A percentile compares a stretch with the other conserved stretches of the same genome.
Conservation (phyloP, 2,888 invertebrate genomes). For the Pterobdella sp. region DNA sequence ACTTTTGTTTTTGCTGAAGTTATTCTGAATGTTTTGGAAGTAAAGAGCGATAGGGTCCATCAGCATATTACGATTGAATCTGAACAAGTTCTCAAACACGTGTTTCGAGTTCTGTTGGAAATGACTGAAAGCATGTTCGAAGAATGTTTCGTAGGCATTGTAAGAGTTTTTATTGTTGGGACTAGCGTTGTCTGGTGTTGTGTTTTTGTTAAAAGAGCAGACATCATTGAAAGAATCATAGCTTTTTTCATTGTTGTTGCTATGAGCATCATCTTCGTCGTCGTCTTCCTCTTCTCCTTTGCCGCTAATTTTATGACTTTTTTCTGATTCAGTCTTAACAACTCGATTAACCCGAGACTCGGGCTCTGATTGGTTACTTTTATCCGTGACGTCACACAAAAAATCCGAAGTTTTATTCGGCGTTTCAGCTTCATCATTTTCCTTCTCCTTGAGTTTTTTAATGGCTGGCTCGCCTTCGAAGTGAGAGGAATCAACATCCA, state of each 20-base stretch:
- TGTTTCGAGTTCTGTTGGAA: slow-evolving; percentile 12
- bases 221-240: background rate
- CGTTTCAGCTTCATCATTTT: too few species aligned
- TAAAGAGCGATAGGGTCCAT: slow-evolving; percentile 15
- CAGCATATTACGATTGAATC: background rate
- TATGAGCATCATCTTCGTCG: background rate
- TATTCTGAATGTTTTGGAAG: background rate
- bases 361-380: background rate
- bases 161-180: background rate
- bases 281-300: background rate
- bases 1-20: slow-evolving; percentile 7
- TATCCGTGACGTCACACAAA: background rate
- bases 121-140: background rate
- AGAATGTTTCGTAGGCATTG: background rate
- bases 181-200: background rate
- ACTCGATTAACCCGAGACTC: background rate
- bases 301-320: background rate
- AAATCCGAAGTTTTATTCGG: background rate
- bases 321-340: background rate
- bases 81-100: background rate
- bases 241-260: background rate
- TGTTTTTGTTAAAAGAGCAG: background rate
- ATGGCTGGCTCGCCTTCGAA: background rate
- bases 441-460: background rate
- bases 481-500: background rate